These are phyloP conservation scores for Norana najaformis DNA, from an alignment of 2,888 invertebrate genomes.

Conservation along the genomic window DNA sequence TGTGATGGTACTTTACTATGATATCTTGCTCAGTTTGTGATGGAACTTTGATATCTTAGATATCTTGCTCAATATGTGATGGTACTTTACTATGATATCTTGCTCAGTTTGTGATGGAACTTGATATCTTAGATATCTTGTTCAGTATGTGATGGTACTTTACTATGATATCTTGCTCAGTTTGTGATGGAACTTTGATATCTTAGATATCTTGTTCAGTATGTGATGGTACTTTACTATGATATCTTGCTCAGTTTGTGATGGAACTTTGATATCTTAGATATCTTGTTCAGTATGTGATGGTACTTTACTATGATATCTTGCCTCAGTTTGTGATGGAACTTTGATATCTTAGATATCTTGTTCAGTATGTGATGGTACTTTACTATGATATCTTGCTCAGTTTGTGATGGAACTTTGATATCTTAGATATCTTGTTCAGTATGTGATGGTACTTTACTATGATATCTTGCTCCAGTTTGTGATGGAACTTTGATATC, in stretches of 20 bases:
- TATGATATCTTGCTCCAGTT: background rate
- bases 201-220: background rate
- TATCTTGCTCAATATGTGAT: too few species aligned
- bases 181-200: conserved; percentile 22
- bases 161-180: too few species aligned
- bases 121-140: background rate
- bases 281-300: background rate
- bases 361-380: background rate
- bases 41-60: too few species aligned
- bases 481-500: background rate
- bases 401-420: too few species aligned
- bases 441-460: background rate
- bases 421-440: background rate
- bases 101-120: background rate
- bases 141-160: background rate
- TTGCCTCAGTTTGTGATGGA: background rate
- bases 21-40: too few species aligned
- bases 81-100: background rate
- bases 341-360: background rate
- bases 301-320: background rate
- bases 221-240: background rate
- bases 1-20: too few species aligned
- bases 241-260: too few species aligned
- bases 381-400: too few species aligned
- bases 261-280: conserved; percentile 7